Evolutionary conservation across 2,888 invertebrate species (phyloP).

Genomic region (Cheilosia impressa): DNA sequence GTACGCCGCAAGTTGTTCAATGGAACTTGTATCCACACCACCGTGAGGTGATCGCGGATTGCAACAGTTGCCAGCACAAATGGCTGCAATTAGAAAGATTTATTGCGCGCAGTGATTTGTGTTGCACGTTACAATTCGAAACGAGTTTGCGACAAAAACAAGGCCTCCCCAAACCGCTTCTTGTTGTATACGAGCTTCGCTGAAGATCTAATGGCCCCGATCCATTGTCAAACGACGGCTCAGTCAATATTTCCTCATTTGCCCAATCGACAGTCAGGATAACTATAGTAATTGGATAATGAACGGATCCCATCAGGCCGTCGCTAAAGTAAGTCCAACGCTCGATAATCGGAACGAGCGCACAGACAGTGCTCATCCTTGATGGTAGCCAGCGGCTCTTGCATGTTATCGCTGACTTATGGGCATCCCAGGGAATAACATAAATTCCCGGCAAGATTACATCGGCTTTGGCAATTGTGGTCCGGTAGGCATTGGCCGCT

Average conservation of each 20-base stretch:
- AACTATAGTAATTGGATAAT: conserved; percentile 36
- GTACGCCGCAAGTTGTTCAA: conserved; percentile 22
- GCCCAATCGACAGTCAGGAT: background rate
- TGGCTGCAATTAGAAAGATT: conserved; percentile 57
- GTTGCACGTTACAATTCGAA: conserved; percentile 14
- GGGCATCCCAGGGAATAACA: conserved; percentile 35
- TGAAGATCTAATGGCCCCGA: conserved; percentile 10
- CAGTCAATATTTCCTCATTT: conserved; percentile 29
- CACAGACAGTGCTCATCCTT: conserved; percentile 26
- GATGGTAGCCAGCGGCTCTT: conserved; percentile 24
- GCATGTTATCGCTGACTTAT: conserved; percentile 47
- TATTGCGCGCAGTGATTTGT: conserved; percentile 48
- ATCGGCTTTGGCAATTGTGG: conserved; percentile 23
- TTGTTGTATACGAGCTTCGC: background rate
- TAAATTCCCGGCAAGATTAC: conserved; percentile 48
- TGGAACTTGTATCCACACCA: conserved; percentile 4
- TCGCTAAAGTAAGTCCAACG: conserved; percentile 12
- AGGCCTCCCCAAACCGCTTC: conserved; percentile 1
- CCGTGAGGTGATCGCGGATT: conserved; percentile 21
- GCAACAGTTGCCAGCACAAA: conserved; percentile 34
- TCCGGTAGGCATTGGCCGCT: conserved; percentile 28
- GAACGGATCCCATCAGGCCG: conserved; percentile 26
- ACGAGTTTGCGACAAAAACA: conserved; percentile 21
- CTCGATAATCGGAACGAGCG: conserved; percentile 28
- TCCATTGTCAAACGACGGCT: conserved; percentile 22